Conservation (phyloP, 2,888 invertebrate species). For the Volucella bombylans region DNA sequence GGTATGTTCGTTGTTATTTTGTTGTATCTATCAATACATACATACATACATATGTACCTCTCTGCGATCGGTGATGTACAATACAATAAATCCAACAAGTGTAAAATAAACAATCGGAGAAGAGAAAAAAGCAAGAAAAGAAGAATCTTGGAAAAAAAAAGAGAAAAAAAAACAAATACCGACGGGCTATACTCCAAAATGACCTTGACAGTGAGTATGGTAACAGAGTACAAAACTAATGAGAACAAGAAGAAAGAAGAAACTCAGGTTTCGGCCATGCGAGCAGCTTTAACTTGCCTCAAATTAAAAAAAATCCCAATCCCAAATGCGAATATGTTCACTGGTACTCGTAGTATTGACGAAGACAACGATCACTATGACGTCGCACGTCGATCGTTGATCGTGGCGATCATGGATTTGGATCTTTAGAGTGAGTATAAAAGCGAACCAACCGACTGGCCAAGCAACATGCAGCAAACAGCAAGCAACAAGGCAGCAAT, state of each 20-base stretch:
- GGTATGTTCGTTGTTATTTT: too few relatives aligned
- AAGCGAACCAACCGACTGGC: conserved; percentile 11
- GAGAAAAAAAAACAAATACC: conserved; percentile 39
- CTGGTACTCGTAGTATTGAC: conserved; percentile 9
- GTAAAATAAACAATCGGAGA: conserved; percentile 27
- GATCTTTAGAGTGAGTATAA: too few relatives aligned
- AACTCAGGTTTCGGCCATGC: conserved; percentile 72
- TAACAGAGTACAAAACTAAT: conserved; percentile 69
- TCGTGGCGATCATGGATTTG: too few relatives aligned
- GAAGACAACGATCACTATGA: conserved; percentile 14
- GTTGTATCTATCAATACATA: background rate
- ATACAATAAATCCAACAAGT: conserved; percentile 61
- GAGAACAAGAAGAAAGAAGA: conserved; percentile 70
- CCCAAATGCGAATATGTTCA: conserved; percentile 53
- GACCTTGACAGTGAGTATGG: conserved; percentile 73
- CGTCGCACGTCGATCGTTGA: background rate
- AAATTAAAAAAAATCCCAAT: conserved; percentile 58
- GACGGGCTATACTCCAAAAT: conserved; percentile 68
- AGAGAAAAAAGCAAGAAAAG: conserved; percentile 3
- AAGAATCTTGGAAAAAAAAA: conserved; percentile 10
- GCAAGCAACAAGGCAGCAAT: conserved; percentile 51
- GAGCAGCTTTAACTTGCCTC: conserved; percentile 66
- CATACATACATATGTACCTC: background rate
- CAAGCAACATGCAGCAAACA: conserved; percentile 60
- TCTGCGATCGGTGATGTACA: conserved; percentile 11